These are phyloP conservation scores for Microdon myrmicae DNA, from an alignment of 2,888 invertebrate species.

Conservation along the genomic window DNA sequence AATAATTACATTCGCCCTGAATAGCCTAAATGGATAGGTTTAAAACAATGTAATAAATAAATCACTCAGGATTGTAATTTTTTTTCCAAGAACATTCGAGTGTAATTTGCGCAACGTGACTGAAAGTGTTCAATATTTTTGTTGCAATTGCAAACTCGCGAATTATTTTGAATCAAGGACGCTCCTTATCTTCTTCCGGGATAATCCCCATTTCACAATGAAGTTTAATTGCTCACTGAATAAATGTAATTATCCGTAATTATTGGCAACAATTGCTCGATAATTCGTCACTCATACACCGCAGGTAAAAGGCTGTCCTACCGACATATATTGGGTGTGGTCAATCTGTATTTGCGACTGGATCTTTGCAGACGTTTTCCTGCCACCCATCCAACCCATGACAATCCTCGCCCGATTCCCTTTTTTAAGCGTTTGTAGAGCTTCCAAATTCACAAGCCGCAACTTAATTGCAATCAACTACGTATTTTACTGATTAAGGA, in stretches of 20 bases:
- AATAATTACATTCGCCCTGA: too few species aligned
- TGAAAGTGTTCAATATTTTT: too few species aligned
- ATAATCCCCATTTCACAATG: too few species aligned
- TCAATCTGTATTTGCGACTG: neutral
- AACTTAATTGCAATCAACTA: slow-evolving; percentile 32
- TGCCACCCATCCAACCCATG: neutral
- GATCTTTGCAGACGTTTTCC: neutral
- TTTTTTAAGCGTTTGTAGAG: neutral
- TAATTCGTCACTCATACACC: slow-evolving; percentile 41
- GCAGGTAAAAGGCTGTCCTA: slow-evolving; percentile 6
- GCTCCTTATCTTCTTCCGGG: too few species aligned
- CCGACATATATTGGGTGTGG: slow-evolving; percentile 5
- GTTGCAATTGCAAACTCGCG: too few species aligned
- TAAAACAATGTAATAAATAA: too few species aligned
- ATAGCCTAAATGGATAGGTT: too few species aligned
- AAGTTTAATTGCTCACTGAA: slow-evolving; percentile 48
- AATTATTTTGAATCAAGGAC: too few species aligned
- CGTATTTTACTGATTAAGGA: slow-evolving; percentile 33
- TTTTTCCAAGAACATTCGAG: too few species aligned
- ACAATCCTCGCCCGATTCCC: slow-evolving; percentile 10
- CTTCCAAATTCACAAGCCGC: neutral
- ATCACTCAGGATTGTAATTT: too few species aligned
- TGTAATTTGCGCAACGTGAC: too few species aligned
- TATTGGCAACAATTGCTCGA: slow-evolving; percentile 44
- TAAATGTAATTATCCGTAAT: slow-evolving; percentile 47